Conservation (phyloP, 2,113 vertebrate species). For the Hemiscyllium ocellatum region DNA sequence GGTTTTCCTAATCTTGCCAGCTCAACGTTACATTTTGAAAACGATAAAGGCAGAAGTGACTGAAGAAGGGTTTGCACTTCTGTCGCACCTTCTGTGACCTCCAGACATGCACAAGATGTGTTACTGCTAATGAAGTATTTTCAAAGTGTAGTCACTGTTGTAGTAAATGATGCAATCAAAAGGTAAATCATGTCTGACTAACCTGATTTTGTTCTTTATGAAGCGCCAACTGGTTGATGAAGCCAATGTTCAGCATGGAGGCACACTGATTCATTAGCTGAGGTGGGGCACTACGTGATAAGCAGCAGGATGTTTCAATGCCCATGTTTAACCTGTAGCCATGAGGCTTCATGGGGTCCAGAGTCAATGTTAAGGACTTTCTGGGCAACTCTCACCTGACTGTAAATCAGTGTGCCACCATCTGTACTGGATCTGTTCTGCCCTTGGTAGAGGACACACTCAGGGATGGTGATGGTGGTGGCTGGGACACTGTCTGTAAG, state of each 20-base stretch:
- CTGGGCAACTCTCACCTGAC: too few relatives aligned
- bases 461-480: too few relatives aligned
- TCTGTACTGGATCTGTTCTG: too few relatives aligned
- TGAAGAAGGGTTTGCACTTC: neutral
- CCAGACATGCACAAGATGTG: neutral
- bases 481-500: too few relatives aligned
- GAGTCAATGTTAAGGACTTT: too few relatives aligned
- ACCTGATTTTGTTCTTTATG: neutral
- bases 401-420: too few relatives aligned
- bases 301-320: too few relatives aligned
- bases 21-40: neutral
- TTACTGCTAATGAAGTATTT: neutral
- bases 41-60: neutral
- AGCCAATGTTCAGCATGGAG: neutral
- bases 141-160: neutral
- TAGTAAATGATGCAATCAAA: neutral
- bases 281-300: too few relatives aligned
- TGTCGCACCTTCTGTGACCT: neutral
- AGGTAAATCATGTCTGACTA: neutral
- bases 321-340: too few relatives aligned
- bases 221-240: neutral
- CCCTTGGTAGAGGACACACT: too few relatives aligned
- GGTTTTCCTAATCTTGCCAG: neutral
- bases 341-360: too few relatives aligned
- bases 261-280: too few relatives aligned